Evolutionary conservation across 2,888 invertebrate species (phyloP).

Genomic region (Calameuta pallipes): DNA sequence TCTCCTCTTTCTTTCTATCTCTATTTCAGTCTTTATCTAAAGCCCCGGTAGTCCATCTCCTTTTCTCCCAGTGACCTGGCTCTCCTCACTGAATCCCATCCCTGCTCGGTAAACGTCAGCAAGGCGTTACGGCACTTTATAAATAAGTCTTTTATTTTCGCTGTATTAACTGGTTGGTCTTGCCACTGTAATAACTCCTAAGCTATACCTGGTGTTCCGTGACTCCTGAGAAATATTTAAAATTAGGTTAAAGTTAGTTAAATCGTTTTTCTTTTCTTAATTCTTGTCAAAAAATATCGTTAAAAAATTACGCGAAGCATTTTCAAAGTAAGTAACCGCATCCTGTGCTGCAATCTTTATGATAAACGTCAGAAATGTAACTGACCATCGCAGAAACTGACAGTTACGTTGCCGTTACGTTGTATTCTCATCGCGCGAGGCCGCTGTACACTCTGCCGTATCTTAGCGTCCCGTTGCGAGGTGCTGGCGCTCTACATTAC

Average conservation of each 20-base stretch:
- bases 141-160: slow-evolving; percentile 6
- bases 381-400: neutral
- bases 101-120: neutral
- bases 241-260: neutral
- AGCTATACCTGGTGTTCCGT: neutral
- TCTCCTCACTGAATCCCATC: neutral
- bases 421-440: neutral
- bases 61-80: neutral
- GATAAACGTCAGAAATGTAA: neutral
- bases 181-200: neutral
- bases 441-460: neutral
- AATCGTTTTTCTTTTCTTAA: neutral
- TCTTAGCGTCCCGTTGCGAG: neutral
- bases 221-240: neutral
- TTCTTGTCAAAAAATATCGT: neutral
- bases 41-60: neutral
- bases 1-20: neutral
- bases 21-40: neutral
- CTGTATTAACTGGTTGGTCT: neutral
- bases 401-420: neutral
- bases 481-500: neutral
- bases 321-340: neutral
- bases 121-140: slow-evolving; percentile 5
- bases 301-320: neutral
- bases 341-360: neutral